Evolutionary conservation across 1,140 invertebrate genomes (phyloP), one percentile per base, ranked within the genome.

Genomic region (Heliconius himera): DNA sequence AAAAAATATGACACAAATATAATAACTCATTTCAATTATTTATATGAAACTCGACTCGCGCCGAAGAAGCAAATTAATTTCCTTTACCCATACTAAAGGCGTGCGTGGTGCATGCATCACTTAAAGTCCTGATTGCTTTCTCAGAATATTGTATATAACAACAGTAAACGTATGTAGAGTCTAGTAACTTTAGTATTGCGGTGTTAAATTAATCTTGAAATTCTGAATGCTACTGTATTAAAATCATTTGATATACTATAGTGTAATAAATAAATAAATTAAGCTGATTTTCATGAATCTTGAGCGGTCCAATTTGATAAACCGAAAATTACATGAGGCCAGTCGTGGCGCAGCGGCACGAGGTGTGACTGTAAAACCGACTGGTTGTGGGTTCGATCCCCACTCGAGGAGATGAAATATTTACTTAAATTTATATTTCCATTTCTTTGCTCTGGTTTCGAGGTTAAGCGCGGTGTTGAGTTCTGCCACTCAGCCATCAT

Each of bases 121-220:
- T 54, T 29, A 16, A 74, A 54, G 38, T 54, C 46, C 13, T 74
- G 73, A 54, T 54, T 54, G 46, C 46, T 74, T 54, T 36, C 70
- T n/a, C 60, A 26, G 60, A 66, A 26, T 66, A 66, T 66, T 66
- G 60, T 66, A 66, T n/a, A n/a, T n/a, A n/a, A n/a, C 60, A 66
- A 16, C 26, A 26, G 22, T 29, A 3, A 29, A 51, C 18, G 49
- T 20, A 20, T 49, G 3, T 51, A 66, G 0, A 60, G 1, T 56
- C n/a, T 56, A 22, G 60, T 4, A 29, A 66, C 0, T 66, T 66
- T 66, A 66, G 60, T 29, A 66, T 29, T 66, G 60, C 26, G 8
- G 5, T 16, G n/a, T 26, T 66, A 29, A 66, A 66, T 66, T 66
- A 29, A 29, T 66, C 16, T 66, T 16, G 13, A 66, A 29, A 56